Evolutionary conservation across 92 coral and sea anemone species (phyloP), one percentile per base, ranked within the genome.

Genomic region (Pocillopora grandis): DNA sequence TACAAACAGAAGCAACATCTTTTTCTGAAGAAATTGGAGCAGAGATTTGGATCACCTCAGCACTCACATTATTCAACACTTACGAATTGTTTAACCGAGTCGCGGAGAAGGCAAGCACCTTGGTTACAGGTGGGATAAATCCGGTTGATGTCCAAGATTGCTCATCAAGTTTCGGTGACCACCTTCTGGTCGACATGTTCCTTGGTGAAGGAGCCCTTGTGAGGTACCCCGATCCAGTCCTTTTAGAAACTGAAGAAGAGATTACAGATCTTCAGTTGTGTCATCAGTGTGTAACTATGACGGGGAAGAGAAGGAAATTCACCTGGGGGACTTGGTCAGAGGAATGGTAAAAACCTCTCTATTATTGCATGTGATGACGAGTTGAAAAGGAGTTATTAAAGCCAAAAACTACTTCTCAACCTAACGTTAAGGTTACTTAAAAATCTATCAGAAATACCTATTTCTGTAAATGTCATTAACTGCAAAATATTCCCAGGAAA

Each of bases 11-110:
- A 37, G 91, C 88, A 0, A 67, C 59, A 13, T 42, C 68, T 16
- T 92, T 92, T 76, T 93, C 95, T 12, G 64, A 78, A 10, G 58
- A 77, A 48, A 89, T 90, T 68, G 84, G 88, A 15, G 95, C 93
- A 58, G 87, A 68, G 58, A 75, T 92, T 42, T 72, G 66, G 84
- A 76, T 87, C 63, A 84, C 95, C 35, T 92, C 95, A n/a, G 90
- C 95, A 14, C 12, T 21, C 10, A 87, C 74, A 58, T 90, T 85
- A 33, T 55, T 60, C 8, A 87, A 87, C 58, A 88, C 83, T 1
- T 80, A 35, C 10, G 95, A 92, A 14, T 35, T 90, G 62, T 92
- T 92, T 58, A 10, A 42, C 21, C 63, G 75, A 52, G 76, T 92
- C 42, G 81, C 87, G 31, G 89, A 86, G 48, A 72, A 49, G 11